Conservation (phyloP, 2,888 invertebrate genomes). For the Drosophila yooni region DNA sequence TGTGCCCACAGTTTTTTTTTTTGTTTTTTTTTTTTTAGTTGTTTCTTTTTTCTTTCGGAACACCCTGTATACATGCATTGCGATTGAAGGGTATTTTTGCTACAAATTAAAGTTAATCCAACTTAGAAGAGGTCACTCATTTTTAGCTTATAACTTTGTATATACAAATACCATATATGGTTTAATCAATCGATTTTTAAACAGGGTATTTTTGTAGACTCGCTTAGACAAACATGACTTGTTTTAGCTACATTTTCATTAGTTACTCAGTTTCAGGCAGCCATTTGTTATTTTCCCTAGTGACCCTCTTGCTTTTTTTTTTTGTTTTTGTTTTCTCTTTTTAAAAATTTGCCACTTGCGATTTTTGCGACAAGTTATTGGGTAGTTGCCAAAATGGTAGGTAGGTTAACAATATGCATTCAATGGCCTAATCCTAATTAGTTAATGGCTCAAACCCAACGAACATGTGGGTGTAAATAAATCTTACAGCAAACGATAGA, state of each 20-base stretch:
- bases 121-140: not conserved
- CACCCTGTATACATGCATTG: slow-evolving; percentile 7
- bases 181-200: not conserved
- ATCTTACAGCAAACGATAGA: not conserved
- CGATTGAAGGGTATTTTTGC: not conserved
- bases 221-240: not conserved
- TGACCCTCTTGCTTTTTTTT: slow-evolving; percentile 24
- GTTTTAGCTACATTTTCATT: slow-evolving; percentile 53
- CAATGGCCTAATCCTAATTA: slow-evolving; percentile 32
- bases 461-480: not conserved
- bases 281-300: slow-evolving; percentile 47
- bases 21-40: slow-evolving; percentile 17
- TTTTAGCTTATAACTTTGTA: not conserved
- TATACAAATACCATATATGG: not conserved
- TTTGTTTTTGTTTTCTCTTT: slow-evolving; percentile 3
- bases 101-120: not conserved
- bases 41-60: not conserved
- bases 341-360: slow-evolving; percentile 26
- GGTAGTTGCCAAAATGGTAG: slow-evolving; percentile 28
- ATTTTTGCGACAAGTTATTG: slow-evolving; percentile 43
- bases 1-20: slow-evolving; percentile 18
- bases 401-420: slow-evolving; percentile 23
- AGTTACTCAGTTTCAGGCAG: slow-evolving; percentile 45
- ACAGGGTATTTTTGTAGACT: not conserved
- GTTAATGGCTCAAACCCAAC: slow-evolving; percentile 8